Conservation (phyloP, 2,888 invertebrate species). For the Sympetrum striolatum region DNA sequence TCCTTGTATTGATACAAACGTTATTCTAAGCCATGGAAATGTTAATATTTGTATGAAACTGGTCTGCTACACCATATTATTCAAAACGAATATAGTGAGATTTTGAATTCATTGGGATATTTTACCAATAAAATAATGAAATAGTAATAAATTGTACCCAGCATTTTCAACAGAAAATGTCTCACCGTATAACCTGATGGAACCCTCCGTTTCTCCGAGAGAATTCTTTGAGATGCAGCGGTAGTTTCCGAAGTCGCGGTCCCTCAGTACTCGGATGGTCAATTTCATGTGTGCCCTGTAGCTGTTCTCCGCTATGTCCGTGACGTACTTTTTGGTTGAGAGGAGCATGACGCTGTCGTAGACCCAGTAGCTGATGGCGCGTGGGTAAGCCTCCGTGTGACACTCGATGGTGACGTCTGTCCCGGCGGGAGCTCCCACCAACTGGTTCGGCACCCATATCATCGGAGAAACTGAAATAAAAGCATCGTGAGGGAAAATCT, state of each 20-base stretch:
- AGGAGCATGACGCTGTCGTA: slow-evolving; percentile 89
- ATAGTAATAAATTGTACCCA: too few species aligned
- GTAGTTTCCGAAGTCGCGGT: slow-evolving; percentile 88
- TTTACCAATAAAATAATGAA: too few species aligned
- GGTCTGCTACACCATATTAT: too few species aligned
- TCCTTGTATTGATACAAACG: too few species aligned
- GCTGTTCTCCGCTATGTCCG: slow-evolving; percentile 82
- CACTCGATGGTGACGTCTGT: slow-evolving; percentile 93
- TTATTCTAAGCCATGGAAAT: too few species aligned
- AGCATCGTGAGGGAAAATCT: background rate
- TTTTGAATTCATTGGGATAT: too few species aligned
- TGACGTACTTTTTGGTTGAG: slow-evolving; percentile 86
- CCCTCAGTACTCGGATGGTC: slow-evolving; percentile 82
- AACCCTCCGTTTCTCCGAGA: slow-evolving; percentile 91
- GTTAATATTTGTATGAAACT: too few species aligned
- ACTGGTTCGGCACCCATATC: slow-evolving; percentile 94
- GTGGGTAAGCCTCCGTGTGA: slow-evolving; percentile 90
- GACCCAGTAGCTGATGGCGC: slow-evolving; percentile 92
- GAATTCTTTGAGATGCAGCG: slow-evolving; percentile 93
- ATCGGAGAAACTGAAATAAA: slow-evolving; percentile 81
- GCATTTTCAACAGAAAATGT: background rate
- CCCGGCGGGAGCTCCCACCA: slow-evolving; percentile 88
- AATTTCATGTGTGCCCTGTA: slow-evolving; percentile 90
- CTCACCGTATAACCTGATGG: slow-evolving; percentile 87
- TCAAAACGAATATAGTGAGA: too few species aligned